A percentile compares a stretch with the other conserved stretches of the same genome.
Conservation (phyloP, 2,888 invertebrate species). For the Buathra laborator region DNA sequence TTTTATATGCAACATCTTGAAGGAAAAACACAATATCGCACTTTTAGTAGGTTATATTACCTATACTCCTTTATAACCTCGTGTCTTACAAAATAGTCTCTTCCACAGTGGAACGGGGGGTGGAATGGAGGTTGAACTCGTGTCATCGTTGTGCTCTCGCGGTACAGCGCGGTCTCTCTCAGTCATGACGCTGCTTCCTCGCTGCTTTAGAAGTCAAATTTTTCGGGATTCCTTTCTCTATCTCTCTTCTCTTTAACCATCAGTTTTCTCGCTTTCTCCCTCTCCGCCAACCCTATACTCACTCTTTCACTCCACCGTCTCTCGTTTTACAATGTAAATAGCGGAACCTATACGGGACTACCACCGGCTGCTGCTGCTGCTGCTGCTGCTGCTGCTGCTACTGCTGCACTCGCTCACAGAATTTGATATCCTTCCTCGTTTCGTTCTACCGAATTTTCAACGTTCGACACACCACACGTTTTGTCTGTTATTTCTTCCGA, state of each 20-base stretch:
- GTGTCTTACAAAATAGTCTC: conserved; percentile 58
- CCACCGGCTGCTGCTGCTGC: conserved; percentile 28
- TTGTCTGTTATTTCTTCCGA: neutral
- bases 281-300: neutral
- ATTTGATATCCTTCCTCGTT: conserved; percentile 60
- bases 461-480: neutral
- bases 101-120: neutral
- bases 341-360: conserved; percentile 56
- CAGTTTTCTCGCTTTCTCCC: neutral
- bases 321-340: conserved; percentile 69
- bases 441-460: conserved; percentile 50
- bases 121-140: conserved; percentile 21
- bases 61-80: conserved; percentile 50
- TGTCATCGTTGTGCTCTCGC: conserved; percentile 40
- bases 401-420: conserved; percentile 37
- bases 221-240: conserved; percentile 48
- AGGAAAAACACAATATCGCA: conserved; percentile 52
- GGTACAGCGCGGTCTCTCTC: conserved; percentile 27
- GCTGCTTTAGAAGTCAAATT: conserved; percentile 68
- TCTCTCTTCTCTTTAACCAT: neutral
- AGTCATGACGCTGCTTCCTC: conserved; percentile 64
- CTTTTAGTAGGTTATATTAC: conserved; percentile 56
- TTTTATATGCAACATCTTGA: conserved; percentile 55
- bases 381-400: neutral
- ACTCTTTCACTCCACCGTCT: conserved; percentile 28